Evolutionary conservation across 2,113 vertebrate genomes (phyloP).

Genomic region (Pedionomus torquatus): DNA sequence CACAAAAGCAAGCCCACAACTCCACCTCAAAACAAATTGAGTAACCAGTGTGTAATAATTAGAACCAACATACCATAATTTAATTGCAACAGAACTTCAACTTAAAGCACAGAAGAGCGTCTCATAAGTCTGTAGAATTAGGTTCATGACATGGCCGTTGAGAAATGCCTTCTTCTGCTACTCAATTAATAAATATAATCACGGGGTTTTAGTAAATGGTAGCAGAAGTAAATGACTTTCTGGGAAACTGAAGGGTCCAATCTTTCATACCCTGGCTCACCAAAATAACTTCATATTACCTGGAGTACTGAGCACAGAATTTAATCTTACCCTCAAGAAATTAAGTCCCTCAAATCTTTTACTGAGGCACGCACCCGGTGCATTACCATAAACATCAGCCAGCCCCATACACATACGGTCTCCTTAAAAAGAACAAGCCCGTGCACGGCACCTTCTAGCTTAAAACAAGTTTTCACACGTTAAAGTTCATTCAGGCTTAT

Average conservation of each 20-base stretch:
- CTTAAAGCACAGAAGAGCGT: neutral
- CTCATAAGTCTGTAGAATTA: slow-evolving; percentile 11
- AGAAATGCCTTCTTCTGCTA: slow-evolving; percentile 15
- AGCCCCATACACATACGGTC: neutral
- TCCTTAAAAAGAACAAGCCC: neutral
- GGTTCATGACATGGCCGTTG: neutral
- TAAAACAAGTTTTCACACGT: neutral
- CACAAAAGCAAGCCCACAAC: slow-evolving; percentile 12
- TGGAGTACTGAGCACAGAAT: neutral
- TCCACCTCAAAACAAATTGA: slow-evolving; percentile 50
- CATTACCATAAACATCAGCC: neutral
- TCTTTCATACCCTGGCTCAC: neutral
- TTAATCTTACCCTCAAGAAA: neutral
- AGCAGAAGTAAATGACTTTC: neutral
- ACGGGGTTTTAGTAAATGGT: neutral
- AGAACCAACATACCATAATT: slow-evolving; percentile 20
- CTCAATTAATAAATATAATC: slow-evolving; percentile 37
- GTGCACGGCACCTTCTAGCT: neutral
- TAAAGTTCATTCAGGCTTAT: neutral
- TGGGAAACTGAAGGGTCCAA: neutral
- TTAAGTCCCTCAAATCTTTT: neutral
- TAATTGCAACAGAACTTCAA: slow-evolving; percentile 38
- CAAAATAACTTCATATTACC: neutral
- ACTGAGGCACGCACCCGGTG: neutral
- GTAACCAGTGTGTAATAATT: slow-evolving; percentile 29